Conservation (phyloP, 1,140 invertebrate genomes). For the Cotesia glomerata region DNA sequence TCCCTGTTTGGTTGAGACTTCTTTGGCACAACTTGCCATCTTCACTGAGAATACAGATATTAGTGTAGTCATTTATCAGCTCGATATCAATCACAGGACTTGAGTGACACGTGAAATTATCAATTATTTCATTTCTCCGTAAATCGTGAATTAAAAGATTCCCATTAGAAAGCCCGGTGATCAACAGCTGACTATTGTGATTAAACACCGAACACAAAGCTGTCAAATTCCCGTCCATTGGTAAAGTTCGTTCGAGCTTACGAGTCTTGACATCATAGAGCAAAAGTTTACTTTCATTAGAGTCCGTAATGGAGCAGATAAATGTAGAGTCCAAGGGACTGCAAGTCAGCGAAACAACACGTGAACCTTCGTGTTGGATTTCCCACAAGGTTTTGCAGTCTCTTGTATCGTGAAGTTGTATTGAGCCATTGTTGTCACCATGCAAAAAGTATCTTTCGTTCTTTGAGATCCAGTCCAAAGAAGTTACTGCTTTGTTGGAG, state of each 20-base stretch:
- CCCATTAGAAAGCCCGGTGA: conserved; percentile 70
- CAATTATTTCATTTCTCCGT: conserved; percentile 67
- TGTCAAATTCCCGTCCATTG: conserved; percentile 54
- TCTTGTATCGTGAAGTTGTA: conserved; percentile 70
- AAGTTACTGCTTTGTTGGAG: conserved; percentile 64
- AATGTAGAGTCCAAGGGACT: conserved; percentile 68
- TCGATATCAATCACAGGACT: conserved; percentile 66
- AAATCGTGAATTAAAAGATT: conserved; percentile 68
- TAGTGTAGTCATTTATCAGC: conserved; percentile 66
- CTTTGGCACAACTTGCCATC: conserved; percentile 67
- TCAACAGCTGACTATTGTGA: conserved; percentile 72
- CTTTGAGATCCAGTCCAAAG: conserved; percentile 72
- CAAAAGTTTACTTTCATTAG: conserved; percentile 62
- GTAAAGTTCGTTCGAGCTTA: conserved; percentile 66
- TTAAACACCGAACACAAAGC: conserved; percentile 69
- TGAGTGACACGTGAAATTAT: conserved; percentile 63
- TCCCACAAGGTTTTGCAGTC: conserved; percentile 72
- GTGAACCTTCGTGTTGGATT: conserved; percentile 61
- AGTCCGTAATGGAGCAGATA: conserved; percentile 65
- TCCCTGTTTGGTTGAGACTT: conserved; percentile 65
- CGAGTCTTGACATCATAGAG: conserved; percentile 71
- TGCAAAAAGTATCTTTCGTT: conserved; percentile 71
- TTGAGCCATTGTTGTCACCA: conserved; percentile 68
- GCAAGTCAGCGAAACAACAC: conserved; percentile 65
- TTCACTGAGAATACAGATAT: conserved; percentile 67